Evolutionary conservation across 1,140 invertebrate species (phyloP).

Genomic region (Aphelinus certus): DNA sequence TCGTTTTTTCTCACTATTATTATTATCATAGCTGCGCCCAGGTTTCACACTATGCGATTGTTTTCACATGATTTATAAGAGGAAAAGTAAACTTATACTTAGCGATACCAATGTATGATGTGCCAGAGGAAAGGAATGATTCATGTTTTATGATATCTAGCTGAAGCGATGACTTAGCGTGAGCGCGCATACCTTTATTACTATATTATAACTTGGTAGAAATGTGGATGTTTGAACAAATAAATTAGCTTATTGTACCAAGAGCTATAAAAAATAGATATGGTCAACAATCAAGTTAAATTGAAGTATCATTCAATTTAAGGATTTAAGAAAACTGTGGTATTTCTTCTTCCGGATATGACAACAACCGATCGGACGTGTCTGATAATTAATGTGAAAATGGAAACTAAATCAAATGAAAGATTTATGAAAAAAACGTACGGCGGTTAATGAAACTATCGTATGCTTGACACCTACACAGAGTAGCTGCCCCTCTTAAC

Average conservation of each 20-base stretch:
- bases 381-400: constrained; percentile 63
- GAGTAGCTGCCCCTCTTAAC: constrained; percentile 60
- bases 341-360: constrained; percentile 66
- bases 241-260: constrained; percentile 67
- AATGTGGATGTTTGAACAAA: constrained; percentile 68
- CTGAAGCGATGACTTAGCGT: constrained; percentile 66
- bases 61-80: constrained; percentile 57
- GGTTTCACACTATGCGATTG: constrained; percentile 43
- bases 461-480: constrained; percentile 58
- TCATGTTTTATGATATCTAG: constrained; percentile 67
- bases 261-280: constrained; percentile 63
- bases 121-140: constrained; percentile 65
- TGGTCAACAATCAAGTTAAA: constrained; percentile 55
- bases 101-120: constrained; percentile 67
- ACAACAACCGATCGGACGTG: constrained; percentile 66
- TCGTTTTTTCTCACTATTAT: constrained; percentile 29
- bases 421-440: constrained; percentile 43
- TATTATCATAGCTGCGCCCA: constrained; percentile 32
- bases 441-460: constrained; percentile 57
- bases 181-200: constrained; percentile 65
- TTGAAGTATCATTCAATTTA: constrained; percentile 47
- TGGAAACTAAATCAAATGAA: constrained; percentile 36
- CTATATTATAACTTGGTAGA: constrained; percentile 67
- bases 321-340: constrained; percentile 50
- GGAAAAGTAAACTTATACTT: constrained; percentile 63